Percentiles rank a stretch among this genome's conserved stretches.
phyloP scores from a whole-genome alignment of 2,888 invertebrate species.

The Apoderus coryli region DNA sequence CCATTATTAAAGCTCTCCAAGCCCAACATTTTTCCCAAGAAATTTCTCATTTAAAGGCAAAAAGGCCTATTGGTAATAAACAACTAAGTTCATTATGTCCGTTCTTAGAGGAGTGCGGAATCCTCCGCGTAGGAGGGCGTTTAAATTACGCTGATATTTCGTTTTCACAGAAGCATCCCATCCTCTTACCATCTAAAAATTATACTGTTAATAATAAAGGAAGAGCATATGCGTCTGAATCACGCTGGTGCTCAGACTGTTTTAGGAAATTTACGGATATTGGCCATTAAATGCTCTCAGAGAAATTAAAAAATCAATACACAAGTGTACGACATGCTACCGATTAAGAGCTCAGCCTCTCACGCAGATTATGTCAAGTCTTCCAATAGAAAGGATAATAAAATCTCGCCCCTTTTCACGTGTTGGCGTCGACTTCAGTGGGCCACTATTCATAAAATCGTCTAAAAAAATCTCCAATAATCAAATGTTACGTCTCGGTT shows the following conservation, averaged over 20 bases:
- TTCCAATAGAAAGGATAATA: neutral
- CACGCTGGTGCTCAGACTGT: neutral
- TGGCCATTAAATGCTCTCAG: neutral
- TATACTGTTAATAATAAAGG: too few relatives aligned
- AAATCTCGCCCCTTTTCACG: neutral
- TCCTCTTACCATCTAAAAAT: constrained; percentile 6
- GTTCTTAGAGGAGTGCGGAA: neutral
- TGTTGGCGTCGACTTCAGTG: constrained; percentile 2
- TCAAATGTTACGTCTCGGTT: too few relatives aligned
- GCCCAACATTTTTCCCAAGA: constrained; percentile 2
- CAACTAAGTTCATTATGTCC: constrained; percentile 1
- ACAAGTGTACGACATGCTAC: neutral
- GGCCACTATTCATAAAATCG: too few relatives aligned
- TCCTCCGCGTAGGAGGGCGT: constrained; percentile 6
- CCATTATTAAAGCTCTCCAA: constrained; percentile 3
- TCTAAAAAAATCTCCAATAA: too few relatives aligned
- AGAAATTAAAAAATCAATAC: neutral
- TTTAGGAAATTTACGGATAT: neutral
- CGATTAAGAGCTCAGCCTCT: neutral
- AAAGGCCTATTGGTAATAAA: neutral
- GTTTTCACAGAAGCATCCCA: constrained; percentile 4
- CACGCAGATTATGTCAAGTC: neutral
- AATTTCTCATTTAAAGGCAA: neutral
- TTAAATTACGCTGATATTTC: neutral
- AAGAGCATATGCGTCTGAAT: too few relatives aligned